phyloP scores from a whole-genome alignment of 2,888 invertebrate species.

The Ochropleura leucogaster region DNA sequence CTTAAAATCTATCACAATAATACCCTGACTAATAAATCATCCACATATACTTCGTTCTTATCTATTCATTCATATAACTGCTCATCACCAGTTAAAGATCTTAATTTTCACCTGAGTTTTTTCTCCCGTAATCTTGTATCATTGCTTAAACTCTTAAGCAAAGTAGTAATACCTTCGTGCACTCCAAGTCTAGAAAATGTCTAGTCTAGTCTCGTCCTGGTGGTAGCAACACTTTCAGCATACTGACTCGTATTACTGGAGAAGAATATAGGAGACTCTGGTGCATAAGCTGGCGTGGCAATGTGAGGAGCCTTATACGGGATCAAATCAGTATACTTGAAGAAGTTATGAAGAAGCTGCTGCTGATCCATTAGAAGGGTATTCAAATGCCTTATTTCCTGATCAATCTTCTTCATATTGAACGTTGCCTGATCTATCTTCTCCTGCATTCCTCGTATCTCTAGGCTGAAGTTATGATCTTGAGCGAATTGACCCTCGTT shows the following conservation, averaged over 20 bases:
- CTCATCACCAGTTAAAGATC: neutral
- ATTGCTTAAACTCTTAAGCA: slow-evolving; percentile 2
- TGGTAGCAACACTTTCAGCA: slow-evolving; percentile 61
- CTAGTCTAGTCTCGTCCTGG: neutral
- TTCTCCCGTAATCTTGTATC: neutral
- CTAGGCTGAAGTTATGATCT: slow-evolving; percentile 89
- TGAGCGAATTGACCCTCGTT: slow-evolving; percentile 86
- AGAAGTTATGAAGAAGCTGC: slow-evolving; percentile 79
- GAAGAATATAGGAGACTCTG: slow-evolving; percentile 83
- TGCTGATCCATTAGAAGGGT: slow-evolving; percentile 86
- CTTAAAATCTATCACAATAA: slow-evolving; percentile 29
- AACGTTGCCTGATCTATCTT: slow-evolving; percentile 93
- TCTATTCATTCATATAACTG: neutral
- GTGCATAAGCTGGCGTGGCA: slow-evolving; percentile 73
- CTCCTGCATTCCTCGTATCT: slow-evolving; percentile 91
- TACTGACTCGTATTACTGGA: slow-evolving; percentile 67
- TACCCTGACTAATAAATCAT: slow-evolving; percentile 46
- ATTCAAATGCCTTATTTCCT: slow-evolving; percentile 93
- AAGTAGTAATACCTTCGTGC: neutral
- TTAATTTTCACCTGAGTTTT: neutral
- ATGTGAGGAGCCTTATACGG: slow-evolving; percentile 73
- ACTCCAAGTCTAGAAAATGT: neutral
- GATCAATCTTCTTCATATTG: slow-evolving; percentile 92
- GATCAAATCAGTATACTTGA: slow-evolving; percentile 75
- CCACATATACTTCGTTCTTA: neutral